Percentiles rank a stretch among this genome's conserved stretches.
These are phyloP conservation scores for Boulengeromyrus knoepffleri DNA, from an alignment of 2,113 vertebrate species.

Conservation along the genomic window DNA sequence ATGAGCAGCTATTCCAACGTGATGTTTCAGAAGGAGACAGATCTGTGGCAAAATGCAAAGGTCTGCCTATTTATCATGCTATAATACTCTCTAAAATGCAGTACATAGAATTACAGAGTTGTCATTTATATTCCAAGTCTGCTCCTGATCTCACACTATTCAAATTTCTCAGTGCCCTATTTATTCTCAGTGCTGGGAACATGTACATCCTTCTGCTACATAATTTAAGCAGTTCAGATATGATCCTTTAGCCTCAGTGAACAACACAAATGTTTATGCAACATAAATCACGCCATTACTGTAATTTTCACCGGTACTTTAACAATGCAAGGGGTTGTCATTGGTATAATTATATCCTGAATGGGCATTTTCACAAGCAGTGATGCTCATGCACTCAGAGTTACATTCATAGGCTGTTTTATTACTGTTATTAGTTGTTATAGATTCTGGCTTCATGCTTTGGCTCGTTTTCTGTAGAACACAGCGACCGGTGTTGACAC, in stretches of 20 bases:
- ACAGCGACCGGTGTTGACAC: neutral
- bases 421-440: constrained; percentile 1
- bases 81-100: neutral
- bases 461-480: neutral
- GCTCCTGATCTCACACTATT: neutral
- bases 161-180: neutral
- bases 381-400: neutral
- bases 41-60: neutral
- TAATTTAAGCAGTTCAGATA: neutral
- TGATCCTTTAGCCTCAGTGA: neutral
- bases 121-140: neutral
- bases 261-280: neutral
- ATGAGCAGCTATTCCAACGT: neutral
- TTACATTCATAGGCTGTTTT: neutral
- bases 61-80: neutral
- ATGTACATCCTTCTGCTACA: no score
- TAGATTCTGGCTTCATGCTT: neutral
- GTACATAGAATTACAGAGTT: neutral
- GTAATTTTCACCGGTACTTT: neutral
- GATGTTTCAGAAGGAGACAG: neutral
- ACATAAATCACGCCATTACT: neutral
- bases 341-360: neutral
- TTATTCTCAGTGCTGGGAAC: neutral
- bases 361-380: neutral
- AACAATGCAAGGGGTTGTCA: neutral